Conservation (phyloP, 1,140 invertebrate species). For the Philotrypesis tridentata region DNA sequence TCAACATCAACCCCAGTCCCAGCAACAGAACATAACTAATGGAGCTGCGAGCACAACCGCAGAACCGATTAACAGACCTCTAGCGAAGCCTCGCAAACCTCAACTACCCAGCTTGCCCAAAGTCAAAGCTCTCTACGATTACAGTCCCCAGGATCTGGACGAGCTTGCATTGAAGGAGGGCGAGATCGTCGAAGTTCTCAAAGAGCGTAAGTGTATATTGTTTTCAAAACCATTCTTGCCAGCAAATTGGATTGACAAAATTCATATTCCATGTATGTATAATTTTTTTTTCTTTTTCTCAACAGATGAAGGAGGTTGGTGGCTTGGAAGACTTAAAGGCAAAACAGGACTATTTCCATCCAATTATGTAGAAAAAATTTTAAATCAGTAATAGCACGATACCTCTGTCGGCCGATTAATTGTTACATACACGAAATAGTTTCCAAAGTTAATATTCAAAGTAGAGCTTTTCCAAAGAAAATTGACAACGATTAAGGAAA, state of each 20-base stretch:
- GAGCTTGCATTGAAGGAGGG: constrained; percentile 80
- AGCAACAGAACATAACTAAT: constrained; percentile 14
- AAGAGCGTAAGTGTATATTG: constrained; percentile 76
- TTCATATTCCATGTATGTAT: constrained; percentile 19
- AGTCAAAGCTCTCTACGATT: constrained; percentile 79
- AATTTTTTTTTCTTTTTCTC: constrained; percentile 53
- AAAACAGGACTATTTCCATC: constrained; percentile 80
- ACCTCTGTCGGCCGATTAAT: not conserved
- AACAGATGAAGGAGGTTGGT: constrained; percentile 82
- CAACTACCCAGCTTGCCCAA: constrained; percentile 72
- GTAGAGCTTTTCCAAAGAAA: constrained; percentile 45
- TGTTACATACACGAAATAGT: too few relatives aligned
- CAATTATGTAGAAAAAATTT: constrained; percentile 79
- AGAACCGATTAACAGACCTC: constrained; percentile 58
- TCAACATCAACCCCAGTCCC: not conserved
- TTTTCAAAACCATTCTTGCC: constrained; percentile 41
- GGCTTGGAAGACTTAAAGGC: constrained; percentile 77
- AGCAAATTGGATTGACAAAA: not conserved
- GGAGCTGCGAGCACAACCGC: constrained; percentile 17
- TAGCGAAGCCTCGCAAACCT: constrained; percentile 63
- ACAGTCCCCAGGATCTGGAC: constrained; percentile 81
- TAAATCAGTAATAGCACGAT: not conserved
- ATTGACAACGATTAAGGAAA: constrained; percentile 19
- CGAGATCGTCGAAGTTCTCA: constrained; percentile 79
- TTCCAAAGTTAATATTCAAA: constrained; percentile 1